These are phyloP conservation scores for Andrena minutula DNA, from an alignment of 2,888 invertebrate species.

Conservation along the genomic window DNA sequence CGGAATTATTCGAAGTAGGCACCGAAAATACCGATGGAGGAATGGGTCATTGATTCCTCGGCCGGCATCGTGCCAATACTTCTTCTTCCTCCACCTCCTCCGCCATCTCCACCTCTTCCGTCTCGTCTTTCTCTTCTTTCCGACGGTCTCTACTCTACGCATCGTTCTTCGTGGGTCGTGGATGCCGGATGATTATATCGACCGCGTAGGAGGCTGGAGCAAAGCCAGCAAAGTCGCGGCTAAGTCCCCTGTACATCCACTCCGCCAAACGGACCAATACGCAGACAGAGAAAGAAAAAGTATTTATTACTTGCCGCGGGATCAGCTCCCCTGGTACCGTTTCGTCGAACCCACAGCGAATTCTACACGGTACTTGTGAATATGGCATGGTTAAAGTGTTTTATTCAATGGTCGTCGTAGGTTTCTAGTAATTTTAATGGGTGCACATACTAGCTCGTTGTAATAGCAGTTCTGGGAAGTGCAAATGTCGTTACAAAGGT, in stretches of 20 bases:
- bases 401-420: not conserved
- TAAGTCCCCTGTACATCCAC: slow-evolving; percentile 53
- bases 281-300: slow-evolving; percentile 22
- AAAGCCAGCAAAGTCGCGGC: slow-evolving; percentile 74
- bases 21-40: slow-evolving; percentile 76
- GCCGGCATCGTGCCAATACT: slow-evolving; percentile 79
- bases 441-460: not conserved
- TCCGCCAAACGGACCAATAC: slow-evolving; percentile 15
- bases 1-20: slow-evolving; percentile 69
- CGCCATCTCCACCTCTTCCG: slow-evolving; percentile 45
- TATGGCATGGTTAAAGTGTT: not conserved
- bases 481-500: too few relatives aligned
- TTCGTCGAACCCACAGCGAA: slow-evolving; percentile 17
- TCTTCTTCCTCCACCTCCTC: slow-evolving; percentile 63
- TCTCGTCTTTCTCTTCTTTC: slow-evolving; percentile 46
- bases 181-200: slow-evolving; percentile 82
- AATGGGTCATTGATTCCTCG: slow-evolving; percentile 81
- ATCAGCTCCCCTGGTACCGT: slow-evolving; percentile 31
- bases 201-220: slow-evolving; percentile 82
- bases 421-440: not conserved
- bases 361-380: slow-evolving; percentile 5
- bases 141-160: slow-evolving; percentile 59
- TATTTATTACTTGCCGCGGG: slow-evolving; percentile 52
- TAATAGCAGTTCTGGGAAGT: too few relatives aligned
- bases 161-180: slow-evolving; percentile 68